Percentiles rank a stretch among this genome's conserved stretches.
phyloP scores from a whole-genome alignment of 2,113 vertebrate species.

The Cranoglanis bouderius region DNA sequence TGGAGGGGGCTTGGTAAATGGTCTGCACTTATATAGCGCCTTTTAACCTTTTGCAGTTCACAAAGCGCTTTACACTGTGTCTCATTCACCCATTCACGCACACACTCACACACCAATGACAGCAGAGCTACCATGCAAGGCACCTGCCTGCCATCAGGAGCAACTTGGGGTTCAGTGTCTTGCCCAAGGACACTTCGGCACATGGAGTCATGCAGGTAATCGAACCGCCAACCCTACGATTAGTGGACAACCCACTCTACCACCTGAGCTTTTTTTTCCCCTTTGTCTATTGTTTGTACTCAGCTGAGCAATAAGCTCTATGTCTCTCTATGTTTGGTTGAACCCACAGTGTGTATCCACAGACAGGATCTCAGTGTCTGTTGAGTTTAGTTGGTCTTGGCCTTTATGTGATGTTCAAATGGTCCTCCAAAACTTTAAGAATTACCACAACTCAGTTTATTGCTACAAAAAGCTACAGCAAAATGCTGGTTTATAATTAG shows the following conservation, averaged over 20 bases:
- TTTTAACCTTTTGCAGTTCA: too few relatives aligned
- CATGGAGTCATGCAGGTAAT: too few relatives aligned
- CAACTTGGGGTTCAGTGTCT: too few relatives aligned
- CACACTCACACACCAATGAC: too few relatives aligned
- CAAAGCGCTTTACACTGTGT: too few relatives aligned
- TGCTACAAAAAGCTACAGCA: constrained; percentile 41
- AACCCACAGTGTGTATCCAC: constrained; percentile 36
- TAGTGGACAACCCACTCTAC: too few relatives aligned
- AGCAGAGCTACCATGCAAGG: too few relatives aligned
- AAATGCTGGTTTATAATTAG: constrained; percentile 66
- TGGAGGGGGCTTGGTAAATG: constrained; percentile 55
- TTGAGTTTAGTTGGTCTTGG: constrained; percentile 11
- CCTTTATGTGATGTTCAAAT: constrained; percentile 33
- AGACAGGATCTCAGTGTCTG: constrained; percentile 9
- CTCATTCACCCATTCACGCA: too few relatives aligned
- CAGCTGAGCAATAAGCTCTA: constrained; percentile 52
- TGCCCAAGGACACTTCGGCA: too few relatives aligned
- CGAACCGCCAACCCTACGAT: too few relatives aligned
- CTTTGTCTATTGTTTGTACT: constrained; percentile 64
- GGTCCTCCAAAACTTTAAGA: constrained; percentile 32
- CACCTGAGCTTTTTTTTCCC: constrained; percentile 22
- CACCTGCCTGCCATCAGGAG: too few relatives aligned
- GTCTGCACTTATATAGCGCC: too few relatives aligned
- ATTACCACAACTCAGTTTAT: constrained; percentile 23
- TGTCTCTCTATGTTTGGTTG: constrained; percentile 45